phyloP scores from a whole-genome alignment of 2,888 invertebrate genomes.

The Cheilosia vulpina region DNA sequence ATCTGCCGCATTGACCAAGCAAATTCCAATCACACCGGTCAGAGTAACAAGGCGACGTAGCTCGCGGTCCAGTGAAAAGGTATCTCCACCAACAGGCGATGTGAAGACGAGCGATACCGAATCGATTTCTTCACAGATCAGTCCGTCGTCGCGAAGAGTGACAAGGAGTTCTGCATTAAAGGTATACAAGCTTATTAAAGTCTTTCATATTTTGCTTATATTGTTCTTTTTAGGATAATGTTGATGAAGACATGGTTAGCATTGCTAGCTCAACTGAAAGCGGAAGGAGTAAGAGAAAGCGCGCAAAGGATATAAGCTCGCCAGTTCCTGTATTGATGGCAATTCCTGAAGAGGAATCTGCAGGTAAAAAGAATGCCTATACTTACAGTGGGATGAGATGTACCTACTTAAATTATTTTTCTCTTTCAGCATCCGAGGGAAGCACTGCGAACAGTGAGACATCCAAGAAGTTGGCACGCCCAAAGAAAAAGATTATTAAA shows the following conservation, averaged over 20 bases:
- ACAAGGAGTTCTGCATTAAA: slow-evolving; percentile 77
- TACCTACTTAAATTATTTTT: not conserved
- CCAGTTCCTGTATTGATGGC: slow-evolving; percentile 73
- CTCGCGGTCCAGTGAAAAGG: slow-evolving; percentile 58
- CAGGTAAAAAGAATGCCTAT: slow-evolving; percentile 43
- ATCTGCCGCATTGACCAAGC: slow-evolving; percentile 69
- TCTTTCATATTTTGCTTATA: not conserved
- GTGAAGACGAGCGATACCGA: slow-evolving; percentile 78
- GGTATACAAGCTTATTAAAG: slow-evolving; percentile 51
- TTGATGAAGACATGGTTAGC: slow-evolving; percentile 76
- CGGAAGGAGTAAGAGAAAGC: slow-evolving; percentile 51
- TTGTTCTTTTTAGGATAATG: slow-evolving; percentile 72
- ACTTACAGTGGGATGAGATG: not conserved
- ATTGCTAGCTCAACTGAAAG: slow-evolving; percentile 77
- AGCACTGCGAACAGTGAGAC: slow-evolving; percentile 42
- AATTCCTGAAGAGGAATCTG: slow-evolving; percentile 77
- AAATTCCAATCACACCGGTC: slow-evolving; percentile 28
- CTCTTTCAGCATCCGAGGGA: slow-evolving; percentile 41
- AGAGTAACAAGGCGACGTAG: slow-evolving; percentile 66
- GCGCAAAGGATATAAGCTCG: slow-evolving; percentile 76
- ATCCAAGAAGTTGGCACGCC: slow-evolving; percentile 30
- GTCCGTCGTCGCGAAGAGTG: slow-evolving; percentile 71
- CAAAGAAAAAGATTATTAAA: slow-evolving; percentile 42
- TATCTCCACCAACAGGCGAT: slow-evolving; percentile 62
- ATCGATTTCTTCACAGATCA: slow-evolving; percentile 77